Evolutionary conservation across 2,113 vertebrate genomes (phyloP).

Genomic region (Callorhinus ursinus): DNA sequence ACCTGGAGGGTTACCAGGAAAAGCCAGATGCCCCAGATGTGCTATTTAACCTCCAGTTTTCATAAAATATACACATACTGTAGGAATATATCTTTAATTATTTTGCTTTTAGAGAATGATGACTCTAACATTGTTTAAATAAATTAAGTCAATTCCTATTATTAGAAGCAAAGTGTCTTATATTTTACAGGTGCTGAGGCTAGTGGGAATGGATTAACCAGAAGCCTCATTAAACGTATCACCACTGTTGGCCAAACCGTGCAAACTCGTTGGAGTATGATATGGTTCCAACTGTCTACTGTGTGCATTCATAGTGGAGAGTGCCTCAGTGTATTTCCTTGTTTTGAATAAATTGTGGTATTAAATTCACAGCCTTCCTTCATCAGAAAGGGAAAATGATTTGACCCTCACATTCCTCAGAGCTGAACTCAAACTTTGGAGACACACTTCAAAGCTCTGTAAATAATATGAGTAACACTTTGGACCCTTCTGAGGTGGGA

Average conservation of each 20-base stretch:
- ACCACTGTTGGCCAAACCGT: background rate
- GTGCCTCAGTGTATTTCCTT: constrained; percentile 77
- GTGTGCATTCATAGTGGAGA: constrained; percentile 57
- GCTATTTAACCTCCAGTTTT: constrained; percentile 63
- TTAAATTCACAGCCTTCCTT: constrained; percentile 84
- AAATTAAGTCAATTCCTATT: constrained; percentile 12
- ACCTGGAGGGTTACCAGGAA: constrained; percentile 65
- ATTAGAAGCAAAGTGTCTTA: constrained; percentile 52
- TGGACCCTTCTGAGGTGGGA: constrained; percentile 81
- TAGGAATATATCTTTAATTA: constrained; percentile 64
- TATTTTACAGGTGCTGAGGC: constrained; percentile 35
- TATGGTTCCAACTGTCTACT: constrained; percentile 62
- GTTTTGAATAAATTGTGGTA: constrained; percentile 81
- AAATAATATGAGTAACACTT: constrained; percentile 91
- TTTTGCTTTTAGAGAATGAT: constrained; percentile 61
- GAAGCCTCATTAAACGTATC: background rate
- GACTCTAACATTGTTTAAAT: constrained; percentile 45
- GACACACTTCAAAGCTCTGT: constrained; percentile 90
- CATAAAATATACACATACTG: constrained; percentile 70
- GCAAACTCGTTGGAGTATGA: constrained; percentile 55
- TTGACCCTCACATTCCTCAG: constrained; percentile 88
- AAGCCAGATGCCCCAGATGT: constrained; percentile 72
- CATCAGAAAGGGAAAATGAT: constrained; percentile 84
- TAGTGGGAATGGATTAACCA: constrained; percentile 13
- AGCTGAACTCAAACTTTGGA: constrained; percentile 88